phyloP scores from a whole-genome alignment of 1,140 invertebrate species.

The Ephestia elutella region DNA sequence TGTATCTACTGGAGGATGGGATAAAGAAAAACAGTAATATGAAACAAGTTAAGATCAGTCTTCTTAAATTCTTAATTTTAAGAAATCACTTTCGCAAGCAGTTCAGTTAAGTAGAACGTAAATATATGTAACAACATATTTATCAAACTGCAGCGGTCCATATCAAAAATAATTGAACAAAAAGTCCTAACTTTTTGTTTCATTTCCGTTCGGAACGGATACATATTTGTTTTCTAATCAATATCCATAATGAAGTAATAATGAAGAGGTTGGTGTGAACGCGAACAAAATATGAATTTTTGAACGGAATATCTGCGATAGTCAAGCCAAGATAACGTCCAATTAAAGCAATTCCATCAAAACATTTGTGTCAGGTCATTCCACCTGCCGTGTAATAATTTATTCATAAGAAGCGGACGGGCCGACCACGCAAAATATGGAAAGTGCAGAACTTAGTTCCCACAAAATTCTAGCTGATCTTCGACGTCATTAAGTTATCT shows the following conservation, averaged over 20 bases:
- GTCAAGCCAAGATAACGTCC: conserved; percentile 55
- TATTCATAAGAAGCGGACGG: conserved; percentile 60
- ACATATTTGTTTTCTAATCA: conserved; percentile 61
- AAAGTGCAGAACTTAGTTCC: neutral
- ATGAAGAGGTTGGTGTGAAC: conserved; percentile 58
- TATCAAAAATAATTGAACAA: neutral
- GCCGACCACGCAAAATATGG: neutral
- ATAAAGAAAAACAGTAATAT: no score
- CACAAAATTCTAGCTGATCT: no score
- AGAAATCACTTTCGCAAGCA: no score
- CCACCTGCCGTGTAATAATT: conserved; percentile 66
- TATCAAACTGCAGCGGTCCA: neutral
- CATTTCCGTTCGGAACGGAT: conserved; percentile 24
- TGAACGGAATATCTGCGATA: conserved; percentile 54
- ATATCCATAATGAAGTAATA: conserved; percentile 54
- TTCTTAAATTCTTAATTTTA: no score
- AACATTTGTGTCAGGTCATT: conserved; percentile 73
- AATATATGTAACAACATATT: no score
- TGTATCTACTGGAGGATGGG: no score
- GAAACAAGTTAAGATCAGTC: no score
- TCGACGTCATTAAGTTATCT: no score
- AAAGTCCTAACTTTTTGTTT: no score
- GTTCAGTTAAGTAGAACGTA: no score
- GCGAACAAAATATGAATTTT: conserved; percentile 63
- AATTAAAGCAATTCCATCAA: conserved; percentile 74